Conservation (phyloP, 2,113 vertebrate genomes). For the Eonycteris spelaea region DNA sequence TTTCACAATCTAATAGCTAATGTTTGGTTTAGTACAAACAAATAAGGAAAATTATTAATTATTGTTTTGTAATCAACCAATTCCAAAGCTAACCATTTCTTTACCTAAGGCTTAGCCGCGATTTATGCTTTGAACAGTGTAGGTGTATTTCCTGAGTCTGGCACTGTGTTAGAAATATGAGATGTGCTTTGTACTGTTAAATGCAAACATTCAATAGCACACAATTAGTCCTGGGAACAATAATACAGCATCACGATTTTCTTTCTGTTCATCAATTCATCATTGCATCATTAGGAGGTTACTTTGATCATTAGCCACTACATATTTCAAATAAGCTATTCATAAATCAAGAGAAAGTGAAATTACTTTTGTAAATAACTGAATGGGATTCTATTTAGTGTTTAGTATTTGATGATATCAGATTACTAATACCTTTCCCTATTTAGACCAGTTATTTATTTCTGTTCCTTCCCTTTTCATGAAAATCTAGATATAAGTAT, state of each 20-base stretch:
- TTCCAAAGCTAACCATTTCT: neutral
- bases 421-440: neutral
- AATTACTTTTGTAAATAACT: neutral
- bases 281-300: neutral
- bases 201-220: neutral
- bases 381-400: neutral
- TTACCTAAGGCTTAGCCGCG: neutral
- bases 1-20: neutral
- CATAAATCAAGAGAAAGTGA: neutral
- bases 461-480: neutral
- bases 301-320: neutral
- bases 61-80: neutral
- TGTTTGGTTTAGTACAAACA: neutral
- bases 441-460: neutral
- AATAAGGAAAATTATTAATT: neutral
- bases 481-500: neutral
- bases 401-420: neutral
- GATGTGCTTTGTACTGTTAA: neutral
- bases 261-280: neutral
- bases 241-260: neutral
- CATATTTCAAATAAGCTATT: neutral
- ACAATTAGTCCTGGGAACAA: neutral
- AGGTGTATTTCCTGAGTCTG: neutral
- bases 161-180: neutral
- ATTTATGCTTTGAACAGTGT: neutral